phyloP scores from a whole-genome alignment of 2,888 invertebrate genomes.

The Chrysolina haemoptera region DNA sequence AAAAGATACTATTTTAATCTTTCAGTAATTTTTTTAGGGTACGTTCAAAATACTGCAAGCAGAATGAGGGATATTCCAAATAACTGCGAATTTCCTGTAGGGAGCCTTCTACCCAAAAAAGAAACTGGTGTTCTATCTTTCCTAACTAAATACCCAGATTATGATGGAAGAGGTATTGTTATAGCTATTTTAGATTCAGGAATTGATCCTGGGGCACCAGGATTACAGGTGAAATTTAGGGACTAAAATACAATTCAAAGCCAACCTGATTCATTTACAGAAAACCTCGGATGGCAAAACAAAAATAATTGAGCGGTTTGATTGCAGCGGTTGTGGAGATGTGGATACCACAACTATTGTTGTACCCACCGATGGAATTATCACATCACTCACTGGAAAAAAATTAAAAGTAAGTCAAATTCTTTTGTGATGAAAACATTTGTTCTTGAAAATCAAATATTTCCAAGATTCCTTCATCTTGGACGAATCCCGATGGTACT shows the following conservation, averaged over 20 bases:
- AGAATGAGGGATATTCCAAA: constrained; percentile 48
- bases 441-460: neutral
- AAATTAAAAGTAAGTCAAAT: constrained; percentile 82
- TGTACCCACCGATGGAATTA: constrained; percentile 77
- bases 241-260: neutral
- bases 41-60: constrained; percentile 33
- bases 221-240: constrained; percentile 83
- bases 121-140: constrained; percentile 94
- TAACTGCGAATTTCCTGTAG: constrained; percentile 79
- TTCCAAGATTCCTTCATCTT: constrained; percentile 81
- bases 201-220: constrained; percentile 96
- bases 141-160: constrained; percentile 88
- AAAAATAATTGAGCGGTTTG: constrained; percentile 95
- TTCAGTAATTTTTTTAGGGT: constrained; percentile 22
- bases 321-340: constrained; percentile 98
- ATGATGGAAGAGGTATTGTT: constrained; percentile 91
- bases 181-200: constrained; percentile 99
- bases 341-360: constrained; percentile 90
- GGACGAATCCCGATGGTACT: constrained; percentile 88
- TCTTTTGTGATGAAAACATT: neutral
- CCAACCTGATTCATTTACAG: constrained; percentile 70
- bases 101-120: constrained; percentile 92
- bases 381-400: constrained; percentile 90
- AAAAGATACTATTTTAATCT: neutral
- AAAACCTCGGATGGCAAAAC: constrained; percentile 89